These are phyloP conservation scores for Tuberolachnus salignus DNA, from an alignment of 2,888 invertebrate genomes.

Conservation along the genomic window DNA sequence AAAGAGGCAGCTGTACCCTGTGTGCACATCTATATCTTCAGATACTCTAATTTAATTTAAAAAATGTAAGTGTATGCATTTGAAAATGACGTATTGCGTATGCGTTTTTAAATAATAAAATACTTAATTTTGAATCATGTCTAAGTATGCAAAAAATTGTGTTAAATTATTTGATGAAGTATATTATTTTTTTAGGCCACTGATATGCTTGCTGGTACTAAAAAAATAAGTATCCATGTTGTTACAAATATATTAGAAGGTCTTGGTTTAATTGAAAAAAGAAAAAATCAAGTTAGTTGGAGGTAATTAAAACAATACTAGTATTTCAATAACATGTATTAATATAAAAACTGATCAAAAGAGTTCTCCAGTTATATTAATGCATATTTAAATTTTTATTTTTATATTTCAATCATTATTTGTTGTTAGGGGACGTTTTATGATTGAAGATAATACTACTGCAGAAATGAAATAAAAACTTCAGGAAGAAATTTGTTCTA, in stretches of 20 bases:
- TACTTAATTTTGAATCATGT: too few relatives aligned
- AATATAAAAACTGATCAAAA: too few relatives aligned
- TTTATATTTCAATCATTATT: slow-evolving; percentile 15
- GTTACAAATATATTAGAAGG: slow-evolving; percentile 97
- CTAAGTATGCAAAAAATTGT: neutral
- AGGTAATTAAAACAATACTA: slow-evolving; percentile 67
- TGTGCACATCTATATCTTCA: too few relatives aligned
- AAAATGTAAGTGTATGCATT: too few relatives aligned
- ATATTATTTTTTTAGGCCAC: slow-evolving; percentile 49
- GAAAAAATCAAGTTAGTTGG: slow-evolving; percentile 97
- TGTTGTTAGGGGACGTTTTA: slow-evolving; percentile 38
- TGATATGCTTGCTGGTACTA: slow-evolving; percentile 68
- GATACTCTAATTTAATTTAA: too few relatives aligned
- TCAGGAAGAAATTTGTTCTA: slow-evolving; percentile 52
- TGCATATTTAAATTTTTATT: neutral
- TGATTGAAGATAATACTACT: slow-evolving; percentile 44
- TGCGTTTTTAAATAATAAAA: too few relatives aligned
- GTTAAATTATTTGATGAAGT: neutral
- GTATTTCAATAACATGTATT: slow-evolving; percentile 4
- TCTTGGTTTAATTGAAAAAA: slow-evolving; percentile 92
- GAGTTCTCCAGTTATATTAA: too few relatives aligned
- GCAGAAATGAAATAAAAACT: slow-evolving; percentile 45
- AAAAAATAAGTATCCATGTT: slow-evolving; percentile 95
- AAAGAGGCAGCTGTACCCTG: too few relatives aligned
- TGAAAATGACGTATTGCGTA: too few relatives aligned